Percentiles rank a stretch among this genome's conserved stretches.
Conservation (phyloP, 2,797 vertebrate species). For the Artibeus jamaicensis region DNA sequence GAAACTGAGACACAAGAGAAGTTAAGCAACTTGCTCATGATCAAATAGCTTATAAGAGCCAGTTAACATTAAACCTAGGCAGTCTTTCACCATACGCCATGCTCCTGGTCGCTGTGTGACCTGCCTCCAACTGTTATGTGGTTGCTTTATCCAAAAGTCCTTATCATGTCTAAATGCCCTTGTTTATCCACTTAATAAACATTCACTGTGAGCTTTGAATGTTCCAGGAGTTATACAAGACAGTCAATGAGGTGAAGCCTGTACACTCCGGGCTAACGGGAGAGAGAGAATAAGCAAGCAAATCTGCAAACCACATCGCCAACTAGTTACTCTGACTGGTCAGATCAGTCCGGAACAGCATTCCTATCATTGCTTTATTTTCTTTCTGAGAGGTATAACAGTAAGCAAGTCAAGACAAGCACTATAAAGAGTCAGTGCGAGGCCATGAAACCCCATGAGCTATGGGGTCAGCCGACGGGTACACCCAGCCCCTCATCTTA, state of each 20-base stretch:
- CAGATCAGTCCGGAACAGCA: not conserved
- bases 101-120: not conserved
- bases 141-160: not conserved
- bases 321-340: not conserved
- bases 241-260: not conserved
- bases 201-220: not conserved
- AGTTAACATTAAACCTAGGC: not conserved
- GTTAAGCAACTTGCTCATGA: not conserved
- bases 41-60: not conserved
- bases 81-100: not conserved
- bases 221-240: not conserved
- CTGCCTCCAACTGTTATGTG: not conserved
- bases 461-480: not conserved
- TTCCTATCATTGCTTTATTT: not conserved
- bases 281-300: not conserved
- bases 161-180: not conserved
- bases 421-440: not conserved
- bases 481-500: not conserved
- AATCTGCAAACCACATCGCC: not conserved
- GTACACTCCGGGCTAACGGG: accelerated
- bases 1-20: not conserved
- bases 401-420: not conserved
- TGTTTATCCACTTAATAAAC: not conserved
- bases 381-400: not conserved
- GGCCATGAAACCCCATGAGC: not conserved